Conservation (phyloP, 2,113 vertebrate species). For the Aramus guarauna region DNA sequence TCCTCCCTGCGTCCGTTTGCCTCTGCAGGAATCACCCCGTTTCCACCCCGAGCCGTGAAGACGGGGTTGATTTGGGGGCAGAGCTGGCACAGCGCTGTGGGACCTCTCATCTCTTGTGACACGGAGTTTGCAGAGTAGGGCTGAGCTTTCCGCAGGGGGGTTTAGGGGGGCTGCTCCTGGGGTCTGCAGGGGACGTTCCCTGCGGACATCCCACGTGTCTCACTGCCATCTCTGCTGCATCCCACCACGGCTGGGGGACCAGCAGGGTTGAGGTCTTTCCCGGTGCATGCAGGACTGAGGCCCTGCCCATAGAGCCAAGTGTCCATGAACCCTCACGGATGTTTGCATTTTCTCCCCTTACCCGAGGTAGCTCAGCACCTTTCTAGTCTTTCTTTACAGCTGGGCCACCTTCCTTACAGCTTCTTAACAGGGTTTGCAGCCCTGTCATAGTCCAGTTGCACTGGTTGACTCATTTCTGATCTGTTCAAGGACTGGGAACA, state of each 20-base stretch:
- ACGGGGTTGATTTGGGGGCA: background rate
- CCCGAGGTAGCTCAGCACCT: background rate
- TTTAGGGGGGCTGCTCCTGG: background rate
- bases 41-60: background rate
- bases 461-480: background rate
- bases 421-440: background rate
- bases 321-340: background rate
- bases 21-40: background rate
- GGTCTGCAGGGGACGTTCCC: background rate
- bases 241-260: rapidly evolving
- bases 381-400: background rate
- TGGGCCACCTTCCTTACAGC: background rate
- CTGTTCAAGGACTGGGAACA: background rate
- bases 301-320: no score
- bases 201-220: background rate
- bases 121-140: background rate
- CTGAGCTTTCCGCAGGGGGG: background rate
- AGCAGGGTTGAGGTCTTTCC: background rate
- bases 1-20: background rate
- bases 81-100: rapidly evolving
- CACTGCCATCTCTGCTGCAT: background rate
- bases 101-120: background rate
- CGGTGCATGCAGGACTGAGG: rapidly evolving
- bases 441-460: background rate
- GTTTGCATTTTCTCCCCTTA: background rate